These are phyloP conservation scores for Trematocara macrostoma DNA, from an alignment of 2,113 vertebrate species.

Conservation along the genomic window DNA sequence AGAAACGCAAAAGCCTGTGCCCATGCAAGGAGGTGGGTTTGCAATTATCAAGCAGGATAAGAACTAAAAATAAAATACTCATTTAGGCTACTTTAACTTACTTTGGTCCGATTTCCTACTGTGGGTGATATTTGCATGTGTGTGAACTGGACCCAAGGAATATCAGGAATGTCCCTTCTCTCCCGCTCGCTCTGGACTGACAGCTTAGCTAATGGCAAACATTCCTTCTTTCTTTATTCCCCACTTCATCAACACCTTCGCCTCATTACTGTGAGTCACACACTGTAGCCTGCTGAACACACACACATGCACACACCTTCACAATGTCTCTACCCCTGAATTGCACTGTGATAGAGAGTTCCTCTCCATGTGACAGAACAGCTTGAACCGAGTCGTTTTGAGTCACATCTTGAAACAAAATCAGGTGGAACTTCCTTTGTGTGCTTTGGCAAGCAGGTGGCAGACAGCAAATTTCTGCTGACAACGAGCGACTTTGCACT, in stretches of 20 bases:
- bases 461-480: neutral
- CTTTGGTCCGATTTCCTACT: neutral
- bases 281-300: neutral
- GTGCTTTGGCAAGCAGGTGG: neutral
- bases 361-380: neutral
- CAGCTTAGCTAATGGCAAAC: slow-evolving; percentile 42
- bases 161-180: slow-evolving; percentile 1
- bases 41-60: slow-evolving; percentile 30
- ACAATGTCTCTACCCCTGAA: neutral
- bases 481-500: neutral
- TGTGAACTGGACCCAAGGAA: neutral
- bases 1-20: neutral
- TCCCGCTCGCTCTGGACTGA: slow-evolving; percentile 12
- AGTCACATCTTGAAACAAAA: slow-evolving; percentile 4
- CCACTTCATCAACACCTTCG: slow-evolving; percentile 49
- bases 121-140: neutral
- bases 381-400: neutral
- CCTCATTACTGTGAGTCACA: slow-evolving; percentile 33
- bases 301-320: neutral
- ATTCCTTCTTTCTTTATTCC: slow-evolving; percentile 39
- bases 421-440: neutral
- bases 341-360: neutral
- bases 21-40: neutral
- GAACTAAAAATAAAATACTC: neutral
- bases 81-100: slow-evolving; percentile 13